A percentile compares a stretch with the other conserved stretches of the same genome.
phyloP scores from a whole-genome alignment of 2,797 vertebrate species.

The Arrhamphus sclerolepis region DNA sequence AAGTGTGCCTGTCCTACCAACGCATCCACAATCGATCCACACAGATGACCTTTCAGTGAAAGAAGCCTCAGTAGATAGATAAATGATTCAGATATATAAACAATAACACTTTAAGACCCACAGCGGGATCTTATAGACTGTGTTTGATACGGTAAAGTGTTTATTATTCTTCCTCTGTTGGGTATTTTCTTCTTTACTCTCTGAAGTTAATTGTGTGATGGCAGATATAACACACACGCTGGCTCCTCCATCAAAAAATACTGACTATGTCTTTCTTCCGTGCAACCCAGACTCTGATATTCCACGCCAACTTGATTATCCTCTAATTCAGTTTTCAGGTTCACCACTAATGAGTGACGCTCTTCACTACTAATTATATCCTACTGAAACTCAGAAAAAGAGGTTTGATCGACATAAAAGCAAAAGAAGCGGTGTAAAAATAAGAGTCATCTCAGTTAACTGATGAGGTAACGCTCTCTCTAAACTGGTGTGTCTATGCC shows the following conservation, averaged over 20 bases:
- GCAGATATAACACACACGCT: background rate
- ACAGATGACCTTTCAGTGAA: slow-evolving; percentile 41
- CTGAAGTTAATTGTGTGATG: too few species aligned
- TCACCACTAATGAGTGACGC: slow-evolving; percentile 8
- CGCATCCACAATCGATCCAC: slow-evolving; percentile 33
- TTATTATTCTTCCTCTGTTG: background rate
- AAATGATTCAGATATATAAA: too few species aligned
- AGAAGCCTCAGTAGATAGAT: slow-evolving; percentile 11
- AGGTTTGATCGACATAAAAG: too few species aligned
- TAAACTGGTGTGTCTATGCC: too few species aligned
- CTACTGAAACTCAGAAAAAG: background rate
- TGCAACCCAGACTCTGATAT: too few species aligned
- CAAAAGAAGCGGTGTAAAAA: too few species aligned
- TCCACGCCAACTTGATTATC: slow-evolving; percentile 15
- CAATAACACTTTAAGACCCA: too few species aligned
- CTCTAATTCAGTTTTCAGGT: slow-evolving; percentile 7
- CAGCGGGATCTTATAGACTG: too few species aligned
- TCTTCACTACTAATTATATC: background rate
- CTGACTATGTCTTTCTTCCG: background rate
- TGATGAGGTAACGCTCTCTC: too few species aligned
- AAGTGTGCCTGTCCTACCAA: slow-evolving; percentile 50
- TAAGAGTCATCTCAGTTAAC: too few species aligned
- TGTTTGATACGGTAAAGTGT: too few species aligned
- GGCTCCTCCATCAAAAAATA: background rate
- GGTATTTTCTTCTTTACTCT: background rate